Conservation (phyloP, 2,797 vertebrate genomes). For the Otus scops region DNA sequence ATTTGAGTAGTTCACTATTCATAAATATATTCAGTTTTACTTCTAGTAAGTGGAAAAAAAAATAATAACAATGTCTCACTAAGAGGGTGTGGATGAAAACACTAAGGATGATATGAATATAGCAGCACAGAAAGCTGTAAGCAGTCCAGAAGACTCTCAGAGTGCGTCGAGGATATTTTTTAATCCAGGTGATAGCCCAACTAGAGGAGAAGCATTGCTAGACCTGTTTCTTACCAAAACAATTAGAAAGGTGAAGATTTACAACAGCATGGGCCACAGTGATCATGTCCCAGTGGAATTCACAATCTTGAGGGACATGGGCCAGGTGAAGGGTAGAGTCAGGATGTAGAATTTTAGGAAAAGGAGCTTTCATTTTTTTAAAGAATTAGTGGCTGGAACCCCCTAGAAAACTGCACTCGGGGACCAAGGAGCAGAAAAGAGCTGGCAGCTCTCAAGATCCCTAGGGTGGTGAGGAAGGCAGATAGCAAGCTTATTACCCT, state of each 20-base stretch:
- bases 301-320: background rate
- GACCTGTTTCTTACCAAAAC: background rate
- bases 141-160: background rate
- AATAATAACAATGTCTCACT: background rate
- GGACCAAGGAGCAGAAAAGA: background rate
- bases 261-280: background rate
- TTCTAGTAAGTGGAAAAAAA: background rate
- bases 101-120: background rate
- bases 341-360: background rate
- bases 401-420: background rate
- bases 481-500: too few species aligned
- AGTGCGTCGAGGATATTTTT: fast-evolving
- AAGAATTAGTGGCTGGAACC: background rate
- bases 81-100: background rate
- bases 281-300: background rate
- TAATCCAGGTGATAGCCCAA: background rate
- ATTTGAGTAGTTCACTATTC: background rate
- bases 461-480: too few species aligned
- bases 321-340: background rate
- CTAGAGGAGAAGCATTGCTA: background rate
- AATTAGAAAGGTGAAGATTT: background rate
- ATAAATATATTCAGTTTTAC: background rate
- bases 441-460: background rate
- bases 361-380: background rate
- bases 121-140: background rate